phyloP scores from a whole-genome alignment of 1,140 invertebrate genomes.

The Glomeris maerens region DNA sequence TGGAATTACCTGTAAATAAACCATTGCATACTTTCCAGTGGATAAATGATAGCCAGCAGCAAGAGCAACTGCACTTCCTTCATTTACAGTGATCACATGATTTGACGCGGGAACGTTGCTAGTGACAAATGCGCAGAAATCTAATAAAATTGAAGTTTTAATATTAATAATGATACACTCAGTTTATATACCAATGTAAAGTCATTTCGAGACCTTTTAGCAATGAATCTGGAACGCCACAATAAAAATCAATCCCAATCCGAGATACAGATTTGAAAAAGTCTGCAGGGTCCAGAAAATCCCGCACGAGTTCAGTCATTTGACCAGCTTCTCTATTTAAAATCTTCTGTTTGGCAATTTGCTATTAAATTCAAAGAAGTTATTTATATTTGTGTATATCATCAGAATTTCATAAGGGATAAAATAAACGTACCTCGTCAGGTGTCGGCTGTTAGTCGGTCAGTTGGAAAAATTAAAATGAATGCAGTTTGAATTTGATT shows the following conservation, averaged over 20 bases:
- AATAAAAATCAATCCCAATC: conserved; percentile 33
- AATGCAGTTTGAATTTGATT: no score
- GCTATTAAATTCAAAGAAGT: conserved; percentile 16
- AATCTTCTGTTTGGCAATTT: conserved; percentile 22
- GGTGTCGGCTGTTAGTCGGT: no score
- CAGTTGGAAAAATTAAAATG: no score
- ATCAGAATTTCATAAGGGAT: no score
- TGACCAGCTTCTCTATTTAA: conserved; percentile 24
- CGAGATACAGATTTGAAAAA: conserved; percentile 29
- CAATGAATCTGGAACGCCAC: conserved; percentile 36
- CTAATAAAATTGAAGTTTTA: conserved; percentile 21
- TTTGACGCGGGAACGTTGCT: conserved; percentile 25
- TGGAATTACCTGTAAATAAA: conserved; percentile 32
- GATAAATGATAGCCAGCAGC: conserved; percentile 35
- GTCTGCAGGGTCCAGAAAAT: conserved; percentile 30
- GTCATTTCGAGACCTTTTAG: conserved; percentile 31
- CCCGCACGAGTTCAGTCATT: conserved; percentile 26
- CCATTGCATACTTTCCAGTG: conserved; percentile 31
- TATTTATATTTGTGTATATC: neutral
- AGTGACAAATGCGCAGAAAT: conserved; percentile 36
- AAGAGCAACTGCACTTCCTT: conserved; percentile 32
- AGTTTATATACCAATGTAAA: neutral
- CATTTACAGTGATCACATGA: conserved; percentile 34
- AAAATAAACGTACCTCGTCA: no score
- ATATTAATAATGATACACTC: neutral